Evolutionary conservation across 2,888 invertebrate species (phyloP), one percentile per base, ranked within the genome.

Genomic region (Drosophila kokeensis): DNA sequence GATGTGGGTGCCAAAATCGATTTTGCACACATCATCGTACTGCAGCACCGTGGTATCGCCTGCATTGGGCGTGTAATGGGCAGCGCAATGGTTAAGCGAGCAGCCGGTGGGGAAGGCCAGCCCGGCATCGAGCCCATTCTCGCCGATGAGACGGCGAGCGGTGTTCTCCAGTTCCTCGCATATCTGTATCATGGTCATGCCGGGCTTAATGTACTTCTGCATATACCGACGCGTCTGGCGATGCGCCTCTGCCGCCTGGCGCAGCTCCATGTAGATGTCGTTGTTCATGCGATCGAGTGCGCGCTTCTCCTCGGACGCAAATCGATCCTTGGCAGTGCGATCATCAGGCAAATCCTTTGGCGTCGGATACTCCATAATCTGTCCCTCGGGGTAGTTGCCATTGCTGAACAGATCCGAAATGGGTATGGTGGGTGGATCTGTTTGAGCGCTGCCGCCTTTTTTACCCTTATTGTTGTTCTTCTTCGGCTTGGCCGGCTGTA

Each of bases 1-100:
- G 79, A 99, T 97, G 93, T 99, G 99, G 2, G 99, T 99, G 59
- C 99, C 99, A 94, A 99, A 99, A 93, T 99, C 99, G 83, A 99
- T 99, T 94, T 99, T 99, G 87, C 99, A 99, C 4, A 99, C 99
- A 93, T 99, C 99, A 90, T 99, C 98, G 89, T 97, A 97, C 81
- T 97, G 95, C 57, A 99, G 94, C 13, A 99, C 98, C 0, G 99
- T 99, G 13, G 96, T 95, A 93, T 99, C 99, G 15, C 99, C 99
- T 62, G 98, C 98, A 93, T 99, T 99, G 6, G 99, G 99, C 18
- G 99, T 99, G 91, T 99, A 99, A 94, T 99, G 99, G 59, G 99
- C 99, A 64, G 99, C 99, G 92, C 99, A 99, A 93, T 99, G 97
- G 94, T 99, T 99, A 58, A 99, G 95, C n/a, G 99, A 99, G 92